Conservation (phyloP, 2,797 vertebrate species). For the Karalla daura region DNA sequence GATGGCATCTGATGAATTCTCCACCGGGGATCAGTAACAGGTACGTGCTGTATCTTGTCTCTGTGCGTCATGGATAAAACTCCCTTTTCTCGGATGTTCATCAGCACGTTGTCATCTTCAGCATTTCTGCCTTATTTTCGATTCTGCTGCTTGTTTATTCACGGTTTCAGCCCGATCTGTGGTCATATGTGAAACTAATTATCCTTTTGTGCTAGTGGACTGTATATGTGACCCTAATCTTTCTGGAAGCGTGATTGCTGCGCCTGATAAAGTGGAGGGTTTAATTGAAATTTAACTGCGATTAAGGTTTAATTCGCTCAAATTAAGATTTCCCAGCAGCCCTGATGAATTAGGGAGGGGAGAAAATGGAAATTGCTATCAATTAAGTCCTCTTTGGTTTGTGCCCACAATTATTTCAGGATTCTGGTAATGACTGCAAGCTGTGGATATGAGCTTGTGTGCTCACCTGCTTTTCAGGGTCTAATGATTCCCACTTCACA, state of each 20-base stretch:
- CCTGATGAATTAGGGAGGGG: background rate
- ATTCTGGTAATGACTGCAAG: background rate
- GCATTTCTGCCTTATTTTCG: background rate
- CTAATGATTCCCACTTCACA: constrained; percentile 3
- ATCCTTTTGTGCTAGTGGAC: background rate
- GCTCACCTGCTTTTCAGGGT: background rate
- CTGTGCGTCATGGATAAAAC: background rate
- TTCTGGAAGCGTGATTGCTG: constrained; percentile 5
- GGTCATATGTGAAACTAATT: background rate
- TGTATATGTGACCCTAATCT: constrained; percentile 37
- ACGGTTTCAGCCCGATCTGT: background rate
- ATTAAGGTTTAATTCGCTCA: constrained; percentile 8
- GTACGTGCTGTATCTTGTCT: constrained; percentile 58
- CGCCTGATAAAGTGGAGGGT: constrained; percentile 5
- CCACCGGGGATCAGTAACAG: constrained; percentile 68
- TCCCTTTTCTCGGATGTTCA: too few species aligned
- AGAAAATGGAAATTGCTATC: background rate
- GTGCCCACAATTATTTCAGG: background rate
- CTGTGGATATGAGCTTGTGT: background rate
- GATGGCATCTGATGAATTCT: constrained; percentile 69
- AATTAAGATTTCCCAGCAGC: constrained; percentile 22
- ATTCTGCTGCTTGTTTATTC: background rate
- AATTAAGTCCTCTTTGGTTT: background rate
- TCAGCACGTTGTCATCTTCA: too few species aligned
- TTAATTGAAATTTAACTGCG: constrained; percentile 44